A percentile compares a stretch with the other conserved stretches of the same genome.
Conservation (phyloP, 2,113 vertebrate genomes). For the Elachura formosa region DNA sequence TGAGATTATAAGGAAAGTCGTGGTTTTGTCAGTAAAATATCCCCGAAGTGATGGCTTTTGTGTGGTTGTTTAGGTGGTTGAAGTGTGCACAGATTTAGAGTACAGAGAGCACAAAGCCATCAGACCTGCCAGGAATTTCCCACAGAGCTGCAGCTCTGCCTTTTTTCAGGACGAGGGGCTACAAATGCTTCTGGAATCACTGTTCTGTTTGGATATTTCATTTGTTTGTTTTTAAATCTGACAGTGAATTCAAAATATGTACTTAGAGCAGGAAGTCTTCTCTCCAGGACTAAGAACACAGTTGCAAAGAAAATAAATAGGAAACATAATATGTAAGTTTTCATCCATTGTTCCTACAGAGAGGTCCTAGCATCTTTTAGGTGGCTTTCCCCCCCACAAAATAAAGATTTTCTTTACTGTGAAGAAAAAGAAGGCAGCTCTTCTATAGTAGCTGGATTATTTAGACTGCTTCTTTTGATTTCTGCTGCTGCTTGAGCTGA, state of each 20-base stretch:
- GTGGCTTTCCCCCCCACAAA: not conserved
- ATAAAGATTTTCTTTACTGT: not conserved
- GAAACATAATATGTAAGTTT: not conserved
- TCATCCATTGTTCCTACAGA: not conserved
- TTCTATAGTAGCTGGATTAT: not conserved
- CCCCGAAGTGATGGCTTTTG: not conserved
- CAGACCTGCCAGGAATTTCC: not conserved
- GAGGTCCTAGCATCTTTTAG: not conserved
- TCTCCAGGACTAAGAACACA: not conserved
- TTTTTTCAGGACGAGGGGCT: not conserved
- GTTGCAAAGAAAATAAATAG: slow-evolving; percentile 15
- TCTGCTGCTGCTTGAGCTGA: not conserved
- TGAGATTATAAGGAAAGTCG: not conserved
- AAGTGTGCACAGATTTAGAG: not conserved
- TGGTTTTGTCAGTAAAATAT: not conserved
- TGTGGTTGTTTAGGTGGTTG: not conserved
- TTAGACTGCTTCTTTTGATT: not conserved
- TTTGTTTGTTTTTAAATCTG: slow-evolving; percentile 12
- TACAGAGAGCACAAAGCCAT: not conserved
- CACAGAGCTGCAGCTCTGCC: not conserved
- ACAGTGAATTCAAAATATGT: not conserved
- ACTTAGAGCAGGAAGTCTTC: not conserved
- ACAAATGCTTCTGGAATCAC: not conserved
- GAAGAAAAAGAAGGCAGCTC: not conserved
- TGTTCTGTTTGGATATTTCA: not conserved